A percentile compares a stretch with the other conserved stretches of the same genome.
phyloP scores from a whole-genome alignment of 1,140 invertebrate genomes.

The Cydia fagiglandana region DNA sequence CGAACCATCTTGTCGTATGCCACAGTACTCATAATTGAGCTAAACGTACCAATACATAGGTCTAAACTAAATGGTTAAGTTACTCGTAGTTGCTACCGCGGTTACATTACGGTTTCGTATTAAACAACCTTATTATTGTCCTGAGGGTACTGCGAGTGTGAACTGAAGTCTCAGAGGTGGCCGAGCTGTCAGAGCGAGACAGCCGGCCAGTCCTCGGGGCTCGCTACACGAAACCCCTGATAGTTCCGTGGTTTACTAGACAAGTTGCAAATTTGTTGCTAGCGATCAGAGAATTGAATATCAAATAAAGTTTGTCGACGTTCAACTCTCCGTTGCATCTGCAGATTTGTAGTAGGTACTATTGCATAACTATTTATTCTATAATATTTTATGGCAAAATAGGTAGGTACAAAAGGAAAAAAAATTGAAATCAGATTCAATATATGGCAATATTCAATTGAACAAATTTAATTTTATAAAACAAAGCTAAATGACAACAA shows the following conservation, averaged over 20 bases:
- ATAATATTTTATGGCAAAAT: background rate
- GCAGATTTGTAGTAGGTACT: slow-evolving; percentile 2
- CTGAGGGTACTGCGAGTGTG: slow-evolving; percentile 25
- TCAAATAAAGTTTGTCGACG: slow-evolving; percentile 20
- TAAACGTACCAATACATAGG: background rate
- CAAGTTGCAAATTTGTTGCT: slow-evolving; percentile 27
- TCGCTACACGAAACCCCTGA: slow-evolving; percentile 19
- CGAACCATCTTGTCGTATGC: background rate
- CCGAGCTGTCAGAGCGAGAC: slow-evolving; percentile 1
- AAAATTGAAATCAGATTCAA: slow-evolving; percentile 33
- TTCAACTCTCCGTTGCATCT: slow-evolving; percentile 12
- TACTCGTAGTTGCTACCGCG: background rate
- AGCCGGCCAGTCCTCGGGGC: background rate
- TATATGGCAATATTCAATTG: no score
- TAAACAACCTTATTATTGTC: slow-evolving; percentile 15
- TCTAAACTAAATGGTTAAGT: background rate
- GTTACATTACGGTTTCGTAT: slow-evolving; percentile 4
- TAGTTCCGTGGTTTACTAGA: slow-evolving; percentile 24
- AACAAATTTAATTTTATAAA: no score
- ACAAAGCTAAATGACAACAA: no score
- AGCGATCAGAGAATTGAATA: slow-evolving; percentile 22
- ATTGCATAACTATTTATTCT: background rate
- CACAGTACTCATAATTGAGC: no score
- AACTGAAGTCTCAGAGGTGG: slow-evolving; percentile 28
- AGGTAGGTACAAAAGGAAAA: background rate